Conservation (phyloP, 1,140 invertebrate species). For the Pectinophora gossypiella region DNA sequence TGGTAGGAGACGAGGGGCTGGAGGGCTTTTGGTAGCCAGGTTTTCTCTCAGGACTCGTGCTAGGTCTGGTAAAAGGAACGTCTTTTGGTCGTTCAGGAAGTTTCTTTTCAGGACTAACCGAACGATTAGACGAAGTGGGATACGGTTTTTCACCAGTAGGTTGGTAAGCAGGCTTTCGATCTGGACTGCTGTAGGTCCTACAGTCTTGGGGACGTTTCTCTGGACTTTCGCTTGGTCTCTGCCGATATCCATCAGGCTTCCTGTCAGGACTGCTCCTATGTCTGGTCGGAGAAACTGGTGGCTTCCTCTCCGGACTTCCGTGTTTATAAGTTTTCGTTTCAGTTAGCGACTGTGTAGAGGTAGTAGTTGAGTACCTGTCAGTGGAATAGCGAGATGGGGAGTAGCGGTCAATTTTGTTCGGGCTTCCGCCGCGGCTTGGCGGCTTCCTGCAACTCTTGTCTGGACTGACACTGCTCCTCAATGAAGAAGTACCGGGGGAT, state of each 20-base stretch:
- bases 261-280: slow-evolving; percentile 27
- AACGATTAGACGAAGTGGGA: background rate
- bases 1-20: background rate
- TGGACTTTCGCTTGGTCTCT: slow-evolving; percentile 23
- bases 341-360: slow-evolving; percentile 39
- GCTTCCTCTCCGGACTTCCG: slow-evolving; percentile 23
- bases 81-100: background rate
- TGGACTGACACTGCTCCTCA: slow-evolving; percentile 75
- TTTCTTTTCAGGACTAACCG: slow-evolving; percentile 6
- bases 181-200: slow-evolving; percentile 24
- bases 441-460: slow-evolving; percentile 67
- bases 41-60: slow-evolving; percentile 26
- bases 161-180: slow-evolving; percentile 18
- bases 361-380: slow-evolving; percentile 41
- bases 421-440: slow-evolving; percentile 52
- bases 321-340: slow-evolving; percentile 38
- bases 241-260: slow-evolving; percentile 18
- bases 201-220: background rate
- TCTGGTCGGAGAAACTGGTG: slow-evolving; percentile 36
- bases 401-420: slow-evolving; percentile 47
- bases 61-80: slow-evolving; percentile 7
- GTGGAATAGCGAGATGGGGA: slow-evolving; percentile 38
- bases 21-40: slow-evolving; percentile 50
- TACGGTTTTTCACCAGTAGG: slow-evolving; percentile 17
- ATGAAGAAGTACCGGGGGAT: slow-evolving; percentile 69